phyloP scores from a whole-genome alignment of 2,888 invertebrate genomes.

The Epirrhoe tristata region DNA sequence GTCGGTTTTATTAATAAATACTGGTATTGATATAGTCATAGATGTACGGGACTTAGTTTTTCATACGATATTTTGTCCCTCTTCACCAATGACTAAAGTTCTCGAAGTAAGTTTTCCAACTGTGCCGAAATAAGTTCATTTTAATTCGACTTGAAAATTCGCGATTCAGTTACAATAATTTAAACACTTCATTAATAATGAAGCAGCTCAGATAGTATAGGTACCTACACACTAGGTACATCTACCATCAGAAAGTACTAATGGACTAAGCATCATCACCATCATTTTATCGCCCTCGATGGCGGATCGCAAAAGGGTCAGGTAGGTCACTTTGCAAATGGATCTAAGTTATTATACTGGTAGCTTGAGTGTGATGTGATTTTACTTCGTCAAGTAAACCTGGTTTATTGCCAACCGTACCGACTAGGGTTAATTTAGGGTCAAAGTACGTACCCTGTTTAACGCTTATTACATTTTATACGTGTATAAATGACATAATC shows the following conservation, averaged over 20 bases:
- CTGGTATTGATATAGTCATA: too few relatives aligned
- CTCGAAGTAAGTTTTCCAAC: slow-evolving; percentile 8
- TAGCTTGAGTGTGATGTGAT: slow-evolving; percentile 10
- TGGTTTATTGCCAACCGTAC: neutral
- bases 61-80: too few relatives aligned
- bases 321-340: slow-evolving; percentile 8
- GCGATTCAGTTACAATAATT: neutral
- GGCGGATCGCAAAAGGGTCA: slow-evolving; percentile 7
- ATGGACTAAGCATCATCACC: too few relatives aligned
- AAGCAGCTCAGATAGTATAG: too few relatives aligned
- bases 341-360: slow-evolving; percentile 7
- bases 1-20: too few relatives aligned
- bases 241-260: too few relatives aligned
- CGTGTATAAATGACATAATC: neutral
- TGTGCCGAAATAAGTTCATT: slow-evolving; percentile 1
- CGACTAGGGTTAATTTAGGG: slow-evolving; percentile 12
- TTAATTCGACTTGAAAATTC: neutral
- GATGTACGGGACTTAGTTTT: neutral
- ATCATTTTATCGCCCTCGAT: too few relatives aligned
- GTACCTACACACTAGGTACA: too few relatives aligned
- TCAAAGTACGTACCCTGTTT: neutral
- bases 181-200: too few relatives aligned
- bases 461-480: neutral
- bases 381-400: slow-evolving; percentile 6
- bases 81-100: neutral